Percentiles rank a stretch among this genome's conserved stretches.
These are phyloP conservation scores for Melinaea menophilus DNA, from an alignment of 2,888 invertebrate genomes.

Conservation along the genomic window DNA sequence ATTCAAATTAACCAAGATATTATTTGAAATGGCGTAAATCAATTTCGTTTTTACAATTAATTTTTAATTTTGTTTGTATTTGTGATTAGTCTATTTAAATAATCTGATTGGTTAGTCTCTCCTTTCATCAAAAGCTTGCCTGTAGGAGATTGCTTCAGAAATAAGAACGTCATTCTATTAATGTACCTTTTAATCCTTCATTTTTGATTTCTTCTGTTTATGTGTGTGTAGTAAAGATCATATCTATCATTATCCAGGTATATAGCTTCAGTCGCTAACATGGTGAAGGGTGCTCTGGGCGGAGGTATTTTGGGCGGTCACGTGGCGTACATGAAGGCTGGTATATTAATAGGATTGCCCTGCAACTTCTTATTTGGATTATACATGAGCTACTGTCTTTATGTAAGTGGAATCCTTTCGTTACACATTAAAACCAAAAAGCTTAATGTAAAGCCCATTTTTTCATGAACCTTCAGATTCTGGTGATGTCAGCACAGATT, in stretches of 20 bases:
- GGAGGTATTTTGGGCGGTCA: constrained; percentile 58
- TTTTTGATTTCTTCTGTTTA: too few species aligned
- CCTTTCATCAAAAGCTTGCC: too few species aligned
- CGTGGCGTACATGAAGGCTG: constrained; percentile 53
- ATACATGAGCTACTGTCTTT: constrained; percentile 52
- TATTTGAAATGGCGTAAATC: too few species aligned
- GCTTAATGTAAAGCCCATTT: neutral
- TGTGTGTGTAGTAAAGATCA: too few species aligned
- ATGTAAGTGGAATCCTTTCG: constrained; percentile 44
- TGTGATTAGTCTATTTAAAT: too few species aligned
- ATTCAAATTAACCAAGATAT: too few species aligned
- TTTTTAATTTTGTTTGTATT: too few species aligned
- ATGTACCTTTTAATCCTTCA: too few species aligned
- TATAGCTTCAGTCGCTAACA: constrained; percentile 50
- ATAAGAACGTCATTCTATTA: too few species aligned
- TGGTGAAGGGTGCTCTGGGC: constrained; percentile 61
- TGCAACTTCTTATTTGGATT: constrained; percentile 45
- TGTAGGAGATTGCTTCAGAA: too few species aligned
- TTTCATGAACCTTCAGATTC: constrained; percentile 25
- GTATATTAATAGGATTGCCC: constrained; percentile 36
- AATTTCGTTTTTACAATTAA: too few species aligned
- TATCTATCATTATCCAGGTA: constrained; percentile 37
- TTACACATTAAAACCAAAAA: neutral
- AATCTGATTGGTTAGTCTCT: too few species aligned
- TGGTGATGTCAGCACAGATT: constrained; percentile 48